phyloP scores from a whole-genome alignment of 2,888 invertebrate species.

The Drosophila trichaetosa region DNA sequence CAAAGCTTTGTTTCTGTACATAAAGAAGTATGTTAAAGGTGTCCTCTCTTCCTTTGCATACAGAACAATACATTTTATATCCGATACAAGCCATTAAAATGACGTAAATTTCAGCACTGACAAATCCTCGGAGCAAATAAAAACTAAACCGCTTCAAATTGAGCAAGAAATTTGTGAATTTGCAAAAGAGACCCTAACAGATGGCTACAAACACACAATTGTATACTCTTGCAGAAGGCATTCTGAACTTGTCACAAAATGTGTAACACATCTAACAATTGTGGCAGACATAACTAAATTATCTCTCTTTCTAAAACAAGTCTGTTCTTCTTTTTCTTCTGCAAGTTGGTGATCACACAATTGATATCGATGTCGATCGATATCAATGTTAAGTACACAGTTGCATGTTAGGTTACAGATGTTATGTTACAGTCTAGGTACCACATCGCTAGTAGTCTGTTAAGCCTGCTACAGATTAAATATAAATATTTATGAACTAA shows the following conservation, averaged over 20 bases:
- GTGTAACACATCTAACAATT: background rate
- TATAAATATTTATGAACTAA: slow-evolving; percentile 5
- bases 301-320: no score
- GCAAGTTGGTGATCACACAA: no score
- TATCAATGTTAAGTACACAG: no score
- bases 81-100: slow-evolving; percentile 71
- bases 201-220: slow-evolving; percentile 16
- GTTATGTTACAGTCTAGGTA: no score
- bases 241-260: background rate
- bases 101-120: slow-evolving; percentile 69
- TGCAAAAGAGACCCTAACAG: slow-evolving; percentile 30
- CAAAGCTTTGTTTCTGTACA: background rate
- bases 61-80: slow-evolving; percentile 48
- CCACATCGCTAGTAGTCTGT: no score
- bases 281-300: no score
- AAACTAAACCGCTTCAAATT: slow-evolving; percentile 76
- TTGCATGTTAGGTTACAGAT: no score
- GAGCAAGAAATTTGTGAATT: slow-evolving; percentile 71
- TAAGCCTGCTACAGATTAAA: background rate
- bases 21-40: background rate
- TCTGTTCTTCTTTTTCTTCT: no score
- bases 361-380: no score
- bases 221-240: slow-evolving; percentile 14
- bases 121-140: slow-evolving; percentile 59
- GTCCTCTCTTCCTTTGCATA: background rate